Evolutionary conservation across 92 coral and sea anemone species (phyloP).

Genomic region (Phenganax subtilis): DNA sequence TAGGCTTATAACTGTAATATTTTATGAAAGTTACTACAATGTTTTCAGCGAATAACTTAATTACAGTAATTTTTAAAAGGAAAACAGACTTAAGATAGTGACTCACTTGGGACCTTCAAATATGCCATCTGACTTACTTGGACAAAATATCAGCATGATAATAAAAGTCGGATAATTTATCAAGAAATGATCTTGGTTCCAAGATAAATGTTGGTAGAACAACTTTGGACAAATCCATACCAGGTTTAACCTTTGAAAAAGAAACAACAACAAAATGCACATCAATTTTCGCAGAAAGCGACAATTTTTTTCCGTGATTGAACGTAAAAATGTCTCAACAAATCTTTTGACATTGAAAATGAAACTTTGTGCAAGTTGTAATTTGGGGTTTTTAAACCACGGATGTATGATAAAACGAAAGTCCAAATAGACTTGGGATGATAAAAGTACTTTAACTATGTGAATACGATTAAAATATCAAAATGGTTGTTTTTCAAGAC

Average conservation of each 20-base stretch:
- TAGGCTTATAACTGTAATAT: too few relatives aligned
- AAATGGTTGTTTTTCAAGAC: background rate
- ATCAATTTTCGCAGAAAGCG: background rate
- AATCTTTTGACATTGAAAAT: background rate
- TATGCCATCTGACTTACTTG: conserved; percentile 53
- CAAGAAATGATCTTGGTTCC: conserved; percentile 95
- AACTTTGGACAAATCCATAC: conserved; percentile 92
- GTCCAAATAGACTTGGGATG: too few relatives aligned
- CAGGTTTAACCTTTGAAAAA: conserved; percentile 77
- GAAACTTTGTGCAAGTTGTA: background rate
- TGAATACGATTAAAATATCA: too few relatives aligned
- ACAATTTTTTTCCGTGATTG: background rate
- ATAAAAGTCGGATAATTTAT: conserved; percentile 92
- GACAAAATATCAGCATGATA: conserved; percentile 84
- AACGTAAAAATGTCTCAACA: background rate
- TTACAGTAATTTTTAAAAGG: too few relatives aligned
- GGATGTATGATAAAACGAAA: too few relatives aligned
- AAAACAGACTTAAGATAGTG: too few relatives aligned
- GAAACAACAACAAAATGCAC: background rate
- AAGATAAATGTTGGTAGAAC: conserved; percentile 89
- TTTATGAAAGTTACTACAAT: too few relatives aligned
- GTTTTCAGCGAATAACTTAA: too few relatives aligned
- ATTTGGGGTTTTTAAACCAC: too few relatives aligned
- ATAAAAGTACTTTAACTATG: too few relatives aligned
- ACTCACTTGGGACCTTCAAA: background rate